Percentiles rank a stretch among this genome's conserved stretches.
Conservation (phyloP, 2,113 vertebrate genomes). For the Oryzias javanicus region DNA sequence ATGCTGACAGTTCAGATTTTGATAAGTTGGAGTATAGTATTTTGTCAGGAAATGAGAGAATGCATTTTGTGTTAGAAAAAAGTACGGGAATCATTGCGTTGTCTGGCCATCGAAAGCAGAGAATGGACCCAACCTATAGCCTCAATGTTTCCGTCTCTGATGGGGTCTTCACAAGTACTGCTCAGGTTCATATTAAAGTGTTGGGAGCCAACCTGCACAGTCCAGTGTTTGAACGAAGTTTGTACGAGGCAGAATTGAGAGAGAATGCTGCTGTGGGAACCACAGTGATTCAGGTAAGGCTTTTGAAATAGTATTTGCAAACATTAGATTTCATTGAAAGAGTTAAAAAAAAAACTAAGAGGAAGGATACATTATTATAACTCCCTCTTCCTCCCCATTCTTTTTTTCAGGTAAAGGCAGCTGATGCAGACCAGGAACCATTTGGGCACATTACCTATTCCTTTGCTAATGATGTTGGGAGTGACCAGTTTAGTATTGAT, state of each 20-base stretch:
- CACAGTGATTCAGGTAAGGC: slow-evolving; percentile 85
- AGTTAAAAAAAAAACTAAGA: no score
- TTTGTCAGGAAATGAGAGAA: slow-evolving; percentile 91
- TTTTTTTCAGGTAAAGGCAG: slow-evolving; percentile 79
- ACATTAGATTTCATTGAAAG: no score
- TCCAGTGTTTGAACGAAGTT: slow-evolving; percentile 86
- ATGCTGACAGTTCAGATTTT: slow-evolving; percentile 89
- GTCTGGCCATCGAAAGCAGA: slow-evolving; percentile 86
- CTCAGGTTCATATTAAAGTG: slow-evolving; percentile 90
- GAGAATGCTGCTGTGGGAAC: slow-evolving; percentile 87
- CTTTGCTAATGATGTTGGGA: slow-evolving; percentile 90
- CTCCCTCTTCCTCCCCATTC: neutral
- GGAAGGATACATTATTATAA: no score
- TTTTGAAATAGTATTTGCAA: neutral
- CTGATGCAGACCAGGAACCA: slow-evolving; percentile 86
- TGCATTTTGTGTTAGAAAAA: slow-evolving; percentile 89
- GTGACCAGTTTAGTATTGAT: slow-evolving; percentile 88
- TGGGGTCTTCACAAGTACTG: slow-evolving; percentile 92
- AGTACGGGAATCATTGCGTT: slow-evolving; percentile 86
- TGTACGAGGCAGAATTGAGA: slow-evolving; percentile 87
- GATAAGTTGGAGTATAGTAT: slow-evolving; percentile 90
- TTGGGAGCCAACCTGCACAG: slow-evolving; percentile 89
- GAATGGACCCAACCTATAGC: slow-evolving; percentile 89
- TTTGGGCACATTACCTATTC: slow-evolving; percentile 86
- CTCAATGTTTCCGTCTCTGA: slow-evolving; percentile 96